Percentiles rank a stretch among this genome's conserved stretches.
Conservation (phyloP, 2,888 invertebrate genomes). For the Aplocera efformata region DNA sequence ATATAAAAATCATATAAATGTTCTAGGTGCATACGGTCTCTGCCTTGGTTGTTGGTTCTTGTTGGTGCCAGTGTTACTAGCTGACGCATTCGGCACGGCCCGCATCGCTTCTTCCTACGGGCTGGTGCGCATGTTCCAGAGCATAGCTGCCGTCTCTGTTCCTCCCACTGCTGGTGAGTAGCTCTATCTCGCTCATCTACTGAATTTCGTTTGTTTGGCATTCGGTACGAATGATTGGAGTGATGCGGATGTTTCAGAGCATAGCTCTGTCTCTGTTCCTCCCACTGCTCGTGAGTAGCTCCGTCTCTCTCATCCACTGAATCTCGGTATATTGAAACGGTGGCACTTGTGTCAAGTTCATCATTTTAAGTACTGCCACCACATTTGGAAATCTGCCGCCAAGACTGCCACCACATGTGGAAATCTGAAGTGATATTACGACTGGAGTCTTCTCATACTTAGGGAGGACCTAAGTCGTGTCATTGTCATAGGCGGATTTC, state of each 20-base stretch:
- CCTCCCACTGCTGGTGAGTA: constrained; percentile 84
- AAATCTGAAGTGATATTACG: too few species aligned
- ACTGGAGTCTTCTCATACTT: too few species aligned
- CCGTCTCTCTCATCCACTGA: neutral
- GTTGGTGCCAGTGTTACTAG: constrained; percentile 85
- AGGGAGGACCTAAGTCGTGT: too few species aligned
- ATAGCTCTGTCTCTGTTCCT: constrained; percentile 85
- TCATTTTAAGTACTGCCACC: too few species aligned
- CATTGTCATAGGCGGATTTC: too few species aligned
- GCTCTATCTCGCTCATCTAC: neutral
- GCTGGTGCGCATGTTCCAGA: constrained; percentile 87
- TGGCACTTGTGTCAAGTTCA: too few species aligned
- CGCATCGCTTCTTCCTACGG: constrained; percentile 88
- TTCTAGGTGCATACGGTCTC: constrained; percentile 82
- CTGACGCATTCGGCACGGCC: constrained; percentile 87
- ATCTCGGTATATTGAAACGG: too few species aligned
- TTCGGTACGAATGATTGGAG: constrained; percentile 53
- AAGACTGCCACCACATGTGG: too few species aligned
- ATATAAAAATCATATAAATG: too few species aligned
- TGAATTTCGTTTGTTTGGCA: neutral
- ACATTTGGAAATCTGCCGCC: too few species aligned
- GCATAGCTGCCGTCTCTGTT: constrained; percentile 85
- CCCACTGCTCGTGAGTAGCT: constrained; percentile 82
- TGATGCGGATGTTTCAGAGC: constrained; percentile 89
- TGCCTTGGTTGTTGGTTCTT: constrained; percentile 89